These are phyloP conservation scores for Psilopsiagon aymara DNA, from an alignment of 2,113 vertebrate genomes.

Conservation along the genomic window DNA sequence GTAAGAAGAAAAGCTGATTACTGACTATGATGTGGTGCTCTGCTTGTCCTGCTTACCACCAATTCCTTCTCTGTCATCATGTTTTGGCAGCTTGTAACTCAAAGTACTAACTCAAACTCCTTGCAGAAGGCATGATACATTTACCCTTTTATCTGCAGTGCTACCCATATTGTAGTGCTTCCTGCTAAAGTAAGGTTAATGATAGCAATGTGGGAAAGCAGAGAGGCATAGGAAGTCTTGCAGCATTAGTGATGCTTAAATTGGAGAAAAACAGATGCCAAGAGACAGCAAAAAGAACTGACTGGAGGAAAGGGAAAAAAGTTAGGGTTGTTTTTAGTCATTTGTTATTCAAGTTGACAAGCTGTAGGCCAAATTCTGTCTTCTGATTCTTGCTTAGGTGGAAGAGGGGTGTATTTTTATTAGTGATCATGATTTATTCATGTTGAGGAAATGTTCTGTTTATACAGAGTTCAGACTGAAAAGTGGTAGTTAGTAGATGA, in stretches of 20 bases:
- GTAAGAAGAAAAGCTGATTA: neutral
- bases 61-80: neutral
- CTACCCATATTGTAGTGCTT: neutral
- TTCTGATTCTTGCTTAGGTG: neutral
- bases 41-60: neutral
- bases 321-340: neutral
- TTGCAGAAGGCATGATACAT: neutral
- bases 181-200: neutral
- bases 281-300: constrained; percentile 7
- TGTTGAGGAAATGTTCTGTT: neutral
- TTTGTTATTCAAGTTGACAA: constrained; percentile 6
- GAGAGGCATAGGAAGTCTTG: neutral
- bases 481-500: neutral
- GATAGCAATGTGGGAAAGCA: neutral
- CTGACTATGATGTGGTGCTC: neutral
- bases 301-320: neutral
- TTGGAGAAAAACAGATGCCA: neutral
- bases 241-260: neutral
- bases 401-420: neutral
- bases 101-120: neutral
- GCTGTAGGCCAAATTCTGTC: neutral
- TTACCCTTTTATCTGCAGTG: neutral
- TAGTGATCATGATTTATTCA: neutral
- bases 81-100: neutral
- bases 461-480: neutral